Evolutionary conservation across 2,888 invertebrate species (phyloP), one percentile per base, ranked within the genome.

Genomic region (Mallateleia sp.): DNA sequence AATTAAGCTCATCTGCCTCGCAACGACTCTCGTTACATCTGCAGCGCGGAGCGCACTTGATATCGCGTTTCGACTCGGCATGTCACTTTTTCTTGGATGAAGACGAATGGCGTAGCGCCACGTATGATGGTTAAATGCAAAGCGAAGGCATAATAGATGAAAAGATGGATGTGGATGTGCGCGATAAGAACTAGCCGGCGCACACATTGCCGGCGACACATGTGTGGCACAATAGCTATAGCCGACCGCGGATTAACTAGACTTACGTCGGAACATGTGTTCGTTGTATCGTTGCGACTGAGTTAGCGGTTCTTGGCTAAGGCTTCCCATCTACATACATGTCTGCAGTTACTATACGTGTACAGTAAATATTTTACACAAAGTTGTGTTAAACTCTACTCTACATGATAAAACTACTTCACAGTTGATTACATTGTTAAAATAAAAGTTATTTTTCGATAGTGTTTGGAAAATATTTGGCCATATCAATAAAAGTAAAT

Each of bases 291-390:
- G 93, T 91, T 93, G 90, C 91, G 89, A 84, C 91, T 88, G 92
- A 93, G 94, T 93, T 94, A 91, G 91, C 93, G 92, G 93, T 93
- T 93, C 93, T 91, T 91, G 92, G 91, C 92, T 93, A 93, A 92
- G 94, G 92, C 91, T 94, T 94, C 92, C 91, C 89, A 85, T 89
- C 87, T 88, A 72, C 82, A 85, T 89, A 88, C 80, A 20, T 81
- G 80, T 87, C 84, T 67, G 77, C 84, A 81, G 83, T 88, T 85
- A 84, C 85, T 89, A 86, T 90, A 87, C 87, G 85, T 90, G 88
- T 90, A 91, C 90, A 92, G 92, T 94, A 94, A 95, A 95, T 95
- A 95, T 95, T 94, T 94, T 93, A 95, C 94, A 93, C 93, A 94
- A n/a, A n/a, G n/a, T n/a, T n/a, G n/a, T n/a, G n/a, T n/a, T n/a